phyloP scores from a whole-genome alignment of 1,140 invertebrate species.

The Drosophila erecta region DNA sequence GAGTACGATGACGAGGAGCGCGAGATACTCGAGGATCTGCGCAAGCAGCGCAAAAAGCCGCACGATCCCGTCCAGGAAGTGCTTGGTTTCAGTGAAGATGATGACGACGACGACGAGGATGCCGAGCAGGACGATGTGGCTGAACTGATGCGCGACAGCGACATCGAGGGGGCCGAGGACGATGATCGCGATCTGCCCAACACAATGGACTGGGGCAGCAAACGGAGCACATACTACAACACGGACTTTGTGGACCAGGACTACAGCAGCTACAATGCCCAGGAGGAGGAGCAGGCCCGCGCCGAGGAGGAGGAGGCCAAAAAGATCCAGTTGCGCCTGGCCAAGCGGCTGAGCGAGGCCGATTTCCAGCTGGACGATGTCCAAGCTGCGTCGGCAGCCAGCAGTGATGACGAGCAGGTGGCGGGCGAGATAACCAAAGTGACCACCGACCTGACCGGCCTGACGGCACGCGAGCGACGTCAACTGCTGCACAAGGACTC shows the following conservation, averaged over 20 bases:
- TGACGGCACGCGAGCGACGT: slow-evolving; percentile 90
- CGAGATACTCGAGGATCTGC: slow-evolving; percentile 87
- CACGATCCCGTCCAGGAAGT: slow-evolving; percentile 89
- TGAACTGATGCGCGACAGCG: slow-evolving; percentile 86
- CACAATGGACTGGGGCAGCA: slow-evolving; percentile 93
- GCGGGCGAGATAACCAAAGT: slow-evolving; percentile 55
- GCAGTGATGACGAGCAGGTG: slow-evolving; percentile 66
- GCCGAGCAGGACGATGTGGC: slow-evolving; percentile 76
- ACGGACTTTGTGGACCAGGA: slow-evolving; percentile 95
- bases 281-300: slow-evolving; percentile 90
- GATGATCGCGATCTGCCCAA: slow-evolving; percentile 90
- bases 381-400: slow-evolving; percentile 18
- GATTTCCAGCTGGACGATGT: slow-evolving; percentile 90
- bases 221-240: slow-evolving; percentile 91
- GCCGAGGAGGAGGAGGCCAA: slow-evolving; percentile 94
- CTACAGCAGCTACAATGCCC: slow-evolving; percentile 90
- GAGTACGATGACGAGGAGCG: slow-evolving; percentile 89
- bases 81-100: slow-evolving; percentile 86
- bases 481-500: slow-evolving; percentile 92
- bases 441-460: slow-evolving; percentile 89
- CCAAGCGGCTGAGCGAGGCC: slow-evolving; percentile 91
- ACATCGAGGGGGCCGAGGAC: slow-evolving; percentile 90
- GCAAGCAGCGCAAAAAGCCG: slow-evolving; percentile 85
- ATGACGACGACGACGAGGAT: slow-evolving; percentile 85
- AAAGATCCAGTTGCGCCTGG: slow-evolving; percentile 91